A percentile compares a stretch with the other conserved stretches of the same genome.
Evolutionary conservation across 2,797 vertebrate genomes (phyloP).

Genomic region (Phrynocephalus guinanensis): DNA sequence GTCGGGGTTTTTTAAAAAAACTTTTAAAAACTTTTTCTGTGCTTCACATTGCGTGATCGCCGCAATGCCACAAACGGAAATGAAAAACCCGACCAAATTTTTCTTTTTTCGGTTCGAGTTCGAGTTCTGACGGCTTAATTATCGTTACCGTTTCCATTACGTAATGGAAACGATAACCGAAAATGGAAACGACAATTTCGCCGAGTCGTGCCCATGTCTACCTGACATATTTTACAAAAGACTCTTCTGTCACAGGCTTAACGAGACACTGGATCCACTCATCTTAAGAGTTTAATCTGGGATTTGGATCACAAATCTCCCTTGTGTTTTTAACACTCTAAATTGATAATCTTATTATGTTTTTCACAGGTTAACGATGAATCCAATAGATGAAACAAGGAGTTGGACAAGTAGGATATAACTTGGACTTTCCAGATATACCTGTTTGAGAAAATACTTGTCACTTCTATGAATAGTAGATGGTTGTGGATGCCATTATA

Average conservation of each 20-base stretch:
- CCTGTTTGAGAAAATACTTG: background rate
- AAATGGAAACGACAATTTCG: too few species aligned
- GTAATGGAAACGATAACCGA: too few species aligned
- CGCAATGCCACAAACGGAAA: too few species aligned
- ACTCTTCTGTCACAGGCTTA: background rate
- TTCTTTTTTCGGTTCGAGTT: too few species aligned
- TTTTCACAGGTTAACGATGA: conserved; percentile 5
- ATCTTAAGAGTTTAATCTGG: background rate
- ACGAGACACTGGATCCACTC: background rate
- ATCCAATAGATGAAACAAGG: conserved; percentile 2
- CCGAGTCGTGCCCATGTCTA: too few species aligned
- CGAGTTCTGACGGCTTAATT: too few species aligned
- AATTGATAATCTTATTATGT: conserved; percentile 28
- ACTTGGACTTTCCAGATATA: background rate
- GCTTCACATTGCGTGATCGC: too few species aligned
- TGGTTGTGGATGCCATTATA: background rate
- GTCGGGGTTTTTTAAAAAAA: too few species aligned
- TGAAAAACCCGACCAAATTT: too few species aligned
- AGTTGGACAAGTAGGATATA: too few species aligned
- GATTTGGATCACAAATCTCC: conserved; percentile 13
- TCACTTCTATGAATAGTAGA: background rate
- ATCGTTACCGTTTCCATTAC: too few species aligned
- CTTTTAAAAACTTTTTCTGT: too few species aligned
- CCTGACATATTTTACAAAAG: background rate
- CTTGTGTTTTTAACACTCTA: conserved; percentile 7